Base-by-base conservation (phyloP, 2,888 invertebrate genomes). In the Xestobium rufovillosum region DNA sequence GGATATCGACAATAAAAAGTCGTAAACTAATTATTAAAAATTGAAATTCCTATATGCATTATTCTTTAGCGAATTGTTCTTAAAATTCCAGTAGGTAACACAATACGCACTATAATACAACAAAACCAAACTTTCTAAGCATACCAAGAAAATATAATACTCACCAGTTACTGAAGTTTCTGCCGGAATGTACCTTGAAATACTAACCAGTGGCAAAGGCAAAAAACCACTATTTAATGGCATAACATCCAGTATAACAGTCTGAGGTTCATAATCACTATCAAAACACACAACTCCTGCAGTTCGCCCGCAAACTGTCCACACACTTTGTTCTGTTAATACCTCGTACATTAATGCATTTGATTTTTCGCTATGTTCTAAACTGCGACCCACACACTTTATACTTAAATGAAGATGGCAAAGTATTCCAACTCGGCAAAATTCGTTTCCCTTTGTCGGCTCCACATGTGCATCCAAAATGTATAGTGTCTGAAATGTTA, bases 281-380 rank as follows among this genome's bases (percentile, higher is more conserved):
- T 60, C 60, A 39, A 66, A 67, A 3, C 68, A 68, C 3, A 73
- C 64, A 13, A 73, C 70, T 73, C 91, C 92, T 50, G 91, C 88
- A 15, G 90, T 88, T 36, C 89, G 74, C 2, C 92, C 92, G 55
- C 89, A 81, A 14, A 94, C 85, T 1, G 90, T 91, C 95, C 95
- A 95, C 72, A 88, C 80, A 19, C 83, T 83, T 60, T 89, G 89
- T 65, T 94, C 94, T 9, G 88, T 87, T 32, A 91, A 66, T 6
- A 95, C 90, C 66, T 94, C 92, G 60, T 94, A 95, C 89, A 94
- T 91, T 1, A 94, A 73, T 3, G 80, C 80, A 11, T 71, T 72
- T n/a, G 48, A 33, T 49, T 39, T 43, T 10, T 25, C 17, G 14
- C 45, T 43, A 10, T 42, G 45, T 28, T 49, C 48, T 13, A 49